A percentile compares a stretch with the other conserved stretches of the same genome.
Conservation (phyloP, 2,888 invertebrate genomes). For the Boloria selene region DNA sequence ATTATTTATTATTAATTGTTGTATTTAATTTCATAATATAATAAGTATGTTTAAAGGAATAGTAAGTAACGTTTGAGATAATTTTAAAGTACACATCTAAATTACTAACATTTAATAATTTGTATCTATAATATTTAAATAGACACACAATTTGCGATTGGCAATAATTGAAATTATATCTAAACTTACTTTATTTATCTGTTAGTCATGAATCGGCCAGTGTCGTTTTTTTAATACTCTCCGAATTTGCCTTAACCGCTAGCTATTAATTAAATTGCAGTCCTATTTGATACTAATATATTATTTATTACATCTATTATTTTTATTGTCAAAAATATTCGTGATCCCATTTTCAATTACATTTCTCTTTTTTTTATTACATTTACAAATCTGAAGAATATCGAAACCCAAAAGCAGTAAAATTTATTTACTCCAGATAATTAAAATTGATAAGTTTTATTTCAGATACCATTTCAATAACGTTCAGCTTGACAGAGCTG, state of each 20-base stretch:
- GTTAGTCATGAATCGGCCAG: conserved; percentile 61
- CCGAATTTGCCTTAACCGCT: conserved; percentile 50
- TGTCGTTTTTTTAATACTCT: conserved; percentile 63
- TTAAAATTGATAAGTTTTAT: not conserved
- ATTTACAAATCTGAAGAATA: not conserved
- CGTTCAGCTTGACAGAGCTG: conserved; percentile 32
- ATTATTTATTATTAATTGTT: conserved; percentile 16
- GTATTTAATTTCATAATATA: not conserved
- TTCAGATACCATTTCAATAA: conserved; percentile 7
- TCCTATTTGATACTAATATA: conserved; percentile 31
- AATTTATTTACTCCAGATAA: not conserved
- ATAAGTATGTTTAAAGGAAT: conserved; percentile 1
- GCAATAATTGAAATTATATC: conserved; percentile 61
- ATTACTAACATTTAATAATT: conserved; percentile 29
- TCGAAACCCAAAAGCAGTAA: conserved; percentile 1
- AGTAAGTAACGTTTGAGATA: conserved; percentile 6
- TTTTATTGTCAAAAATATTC: conserved; percentile 61
- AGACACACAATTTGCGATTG: conserved; percentile 69
- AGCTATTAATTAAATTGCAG: conserved; percentile 30
- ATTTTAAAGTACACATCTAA: conserved; percentile 11
- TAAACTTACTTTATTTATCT: conserved; percentile 48
- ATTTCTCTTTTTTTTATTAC: not conserved
- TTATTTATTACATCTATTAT: conserved; percentile 37
- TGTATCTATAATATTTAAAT: conserved; percentile 42
- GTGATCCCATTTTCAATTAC: conserved; percentile 28